phyloP scores from a whole-genome alignment of 2,888 invertebrate genomes.

The Spisula solida region DNA sequence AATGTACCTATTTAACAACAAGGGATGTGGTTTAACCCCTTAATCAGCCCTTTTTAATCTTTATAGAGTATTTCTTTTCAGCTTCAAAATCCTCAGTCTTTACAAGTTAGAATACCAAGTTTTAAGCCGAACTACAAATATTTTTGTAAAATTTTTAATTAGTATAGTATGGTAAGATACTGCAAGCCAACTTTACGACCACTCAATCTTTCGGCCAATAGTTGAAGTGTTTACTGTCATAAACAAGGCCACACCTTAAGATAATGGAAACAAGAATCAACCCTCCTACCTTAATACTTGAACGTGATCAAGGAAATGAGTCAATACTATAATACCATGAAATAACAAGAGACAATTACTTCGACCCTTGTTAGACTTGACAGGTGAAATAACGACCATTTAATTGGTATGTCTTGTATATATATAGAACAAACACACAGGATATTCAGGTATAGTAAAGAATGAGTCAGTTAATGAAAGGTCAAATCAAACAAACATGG shows the following conservation, averaged over 20 bases:
- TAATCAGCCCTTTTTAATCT: too few species aligned
- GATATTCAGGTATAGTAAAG: background rate
- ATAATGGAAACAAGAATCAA: background rate
- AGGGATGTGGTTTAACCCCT: too few species aligned
- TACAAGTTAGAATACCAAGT: too few species aligned
- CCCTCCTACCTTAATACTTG: background rate
- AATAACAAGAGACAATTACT: background rate
- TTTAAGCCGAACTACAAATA: too few species aligned
- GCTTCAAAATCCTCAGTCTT: too few species aligned
- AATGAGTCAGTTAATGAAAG: background rate
- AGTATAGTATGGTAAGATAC: background rate
- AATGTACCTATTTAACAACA: too few species aligned
- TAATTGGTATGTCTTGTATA: background rate
- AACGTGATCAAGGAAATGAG: background rate
- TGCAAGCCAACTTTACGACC: background rate
- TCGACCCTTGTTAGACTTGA: background rate
- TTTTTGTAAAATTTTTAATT: background rate
- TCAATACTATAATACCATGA: background rate
- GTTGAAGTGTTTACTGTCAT: background rate
- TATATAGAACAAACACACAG: background rate
- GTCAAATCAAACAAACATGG: background rate
- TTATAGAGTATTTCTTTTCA: too few species aligned
- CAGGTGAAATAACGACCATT: background rate
- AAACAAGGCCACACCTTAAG: conserved; percentile 15
- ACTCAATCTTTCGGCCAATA: background rate